Base-by-base conservation (phyloP, 1,140 invertebrate species). In the Drosophila arawakana region DNA sequence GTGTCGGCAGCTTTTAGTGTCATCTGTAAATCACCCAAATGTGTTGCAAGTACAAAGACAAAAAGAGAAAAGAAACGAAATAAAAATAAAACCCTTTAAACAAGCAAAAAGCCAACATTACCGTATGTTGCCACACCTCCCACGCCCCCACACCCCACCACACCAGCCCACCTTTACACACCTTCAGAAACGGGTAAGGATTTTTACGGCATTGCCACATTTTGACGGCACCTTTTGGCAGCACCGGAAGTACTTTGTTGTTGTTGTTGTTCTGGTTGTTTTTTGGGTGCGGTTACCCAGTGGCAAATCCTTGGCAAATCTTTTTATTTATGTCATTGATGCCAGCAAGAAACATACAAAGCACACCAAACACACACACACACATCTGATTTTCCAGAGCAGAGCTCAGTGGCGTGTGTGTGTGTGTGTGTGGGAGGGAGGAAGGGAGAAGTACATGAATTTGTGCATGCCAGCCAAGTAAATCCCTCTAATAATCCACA, bases 271-370 rank as follows among this genome's bases (percentile, higher is more conserved):
- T 47, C 21, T 66, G 49, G 61, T 41, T 66, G 46, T 41, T 54
- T 35, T 57, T 70, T 71, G 68, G 69, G 57, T 78, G 74, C 59
- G 80, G 84, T 88, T 71, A 72, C 78, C 82, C 88, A 69, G 70
- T 83, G 88, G 82, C 80, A 90, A 90, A 89, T 89, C 85, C 84
- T 83, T 73, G 75, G 82, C 74, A 90, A 90, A 90, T 91, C 88
- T 90, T 90, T 90, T 90, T 90, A 90, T 90, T 90, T 90, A 90
- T 90, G 88, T 90, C 82, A 90, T 82, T 90, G 88, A 81, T 83
- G 74, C 74, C 62, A 70, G 65, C 57, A 78, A 55, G 66, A 54
- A 71, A 39, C 47, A 70, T 37, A 63, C 25, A 70, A 34, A 69
- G 46, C 58, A 62, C 35, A 62, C 21, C 47, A 52, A 52, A 61